phyloP scores from a whole-genome alignment of 2,888 invertebrate genomes.

The Pinctada fucata region DNA sequence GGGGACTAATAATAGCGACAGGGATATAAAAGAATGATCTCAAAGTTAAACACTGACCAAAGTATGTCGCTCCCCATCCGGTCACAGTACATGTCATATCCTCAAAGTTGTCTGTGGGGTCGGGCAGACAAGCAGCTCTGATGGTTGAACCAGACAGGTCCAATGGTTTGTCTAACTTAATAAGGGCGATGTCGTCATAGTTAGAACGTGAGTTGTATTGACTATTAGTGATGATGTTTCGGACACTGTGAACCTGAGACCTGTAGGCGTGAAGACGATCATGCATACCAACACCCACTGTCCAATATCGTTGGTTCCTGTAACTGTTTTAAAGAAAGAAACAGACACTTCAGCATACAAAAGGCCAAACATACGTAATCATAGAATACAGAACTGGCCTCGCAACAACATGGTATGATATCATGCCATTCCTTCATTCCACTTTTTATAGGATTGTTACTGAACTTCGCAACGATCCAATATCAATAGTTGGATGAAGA shows the following conservation, averaged over 20 bases:
- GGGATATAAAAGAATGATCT: too few relatives aligned
- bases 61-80: constrained; percentile 54
- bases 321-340: neutral
- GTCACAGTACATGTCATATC: constrained; percentile 52
- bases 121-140: constrained; percentile 50
- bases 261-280: constrained; percentile 46
- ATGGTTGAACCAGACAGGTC: constrained; percentile 43
- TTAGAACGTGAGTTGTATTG: constrained; percentile 46
- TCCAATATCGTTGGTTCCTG: constrained; percentile 47
- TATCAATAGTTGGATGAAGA: too few relatives aligned
- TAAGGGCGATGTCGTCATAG: constrained; percentile 60
- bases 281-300: constrained; percentile 53
- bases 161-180: constrained; percentile 55
- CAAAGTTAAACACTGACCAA: constrained; percentile 36
- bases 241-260: constrained; percentile 48
- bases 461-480: too few relatives aligned
- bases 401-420: too few relatives aligned
- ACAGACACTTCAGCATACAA: too few relatives aligned
- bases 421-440: too few relatives aligned
- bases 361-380: too few relatives aligned
- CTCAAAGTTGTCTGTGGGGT: constrained; percentile 36
- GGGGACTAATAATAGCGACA: too few relatives aligned
- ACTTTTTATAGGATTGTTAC: too few relatives aligned
- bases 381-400: too few relatives aligned
- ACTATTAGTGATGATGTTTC: constrained; percentile 48